Base-by-base conservation (phyloP, 2,888 invertebrate species). In the Temnothorax rugatulus region DNA sequence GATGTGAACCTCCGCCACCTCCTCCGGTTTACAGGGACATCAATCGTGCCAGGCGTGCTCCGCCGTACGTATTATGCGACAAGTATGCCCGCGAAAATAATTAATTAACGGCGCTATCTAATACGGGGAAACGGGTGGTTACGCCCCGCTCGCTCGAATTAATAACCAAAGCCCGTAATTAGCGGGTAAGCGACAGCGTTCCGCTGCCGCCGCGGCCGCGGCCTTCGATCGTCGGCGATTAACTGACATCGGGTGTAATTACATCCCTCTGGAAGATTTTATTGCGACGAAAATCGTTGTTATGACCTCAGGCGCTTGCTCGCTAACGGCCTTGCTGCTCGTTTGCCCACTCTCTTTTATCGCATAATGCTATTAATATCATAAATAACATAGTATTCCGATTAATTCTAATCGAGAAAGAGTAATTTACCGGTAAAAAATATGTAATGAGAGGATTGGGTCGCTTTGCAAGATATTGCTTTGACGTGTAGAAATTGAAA, bases 111-210 rank as follows among this genome's bases (percentile, higher is more conserved):
- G 86, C 89, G 88, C 85, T 77, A 86, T 88, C 90, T 92, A 92
- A 92, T 91, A 86, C 75, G 89, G 79, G 90, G 87, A 87, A 91
- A 91, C 86, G 89, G 88, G 88, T 86, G 90, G 91, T 91, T 89
- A 91, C 88, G 87, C 86, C 89, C 69, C 66, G 57, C 41, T 52
- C 71, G 54, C 75, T 88, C 86, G 91, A 93, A 94, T 94, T 94
- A 94, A 94, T 94, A 94, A 93, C 87, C 89, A 87, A 86, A 89
- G 90, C 85, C 87, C 89, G 90, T 93, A 94, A 94, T 94, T 93
- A 94, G 92, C 91, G 90, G 85, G 86, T 90, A 91, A 90, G 75
- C 88, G 86, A 84, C 87, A 89, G 77, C 41, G 41, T 59, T 41
- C 8, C 57, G 50, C 68, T 87, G 85, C 84, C 77, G 84, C 7